These are phyloP conservation scores for Amblyjoppa fuscipennis DNA, from an alignment of 2,888 invertebrate genomes.

Conservation along the genomic window DNA sequence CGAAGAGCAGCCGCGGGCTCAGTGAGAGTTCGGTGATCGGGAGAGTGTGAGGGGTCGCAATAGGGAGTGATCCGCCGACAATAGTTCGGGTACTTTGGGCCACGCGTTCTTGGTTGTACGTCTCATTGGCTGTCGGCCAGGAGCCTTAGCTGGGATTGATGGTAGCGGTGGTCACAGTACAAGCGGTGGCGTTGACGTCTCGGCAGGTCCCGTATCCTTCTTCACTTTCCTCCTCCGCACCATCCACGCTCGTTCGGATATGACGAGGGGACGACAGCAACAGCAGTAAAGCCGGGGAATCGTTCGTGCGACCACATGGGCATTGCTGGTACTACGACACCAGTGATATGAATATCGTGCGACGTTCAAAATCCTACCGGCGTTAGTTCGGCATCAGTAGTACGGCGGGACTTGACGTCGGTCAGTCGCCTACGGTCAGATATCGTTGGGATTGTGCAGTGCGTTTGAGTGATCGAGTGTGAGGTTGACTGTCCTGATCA, in stretches of 20 bases:
- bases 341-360: slow-evolving; percentile 7
- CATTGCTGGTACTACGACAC: not conserved
- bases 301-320: slow-evolving; percentile 44
- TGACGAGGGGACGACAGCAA: slow-evolving; percentile 37
- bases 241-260: slow-evolving; percentile 11
- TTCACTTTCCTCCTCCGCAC: not conserved
- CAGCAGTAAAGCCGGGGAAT: slow-evolving; percentile 17
- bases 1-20: slow-evolving; percentile 10
- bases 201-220: slow-evolving; percentile 36
- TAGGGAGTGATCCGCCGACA: slow-evolving; percentile 38
- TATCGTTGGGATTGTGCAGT: slow-evolving; percentile 24
- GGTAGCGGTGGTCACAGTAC: slow-evolving; percentile 49
- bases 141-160: slow-evolving; percentile 53
- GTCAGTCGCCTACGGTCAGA: not conserved
- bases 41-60: slow-evolving; percentile 37
- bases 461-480: slow-evolving; percentile 25
- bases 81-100: slow-evolving; percentile 55
- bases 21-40: slow-evolving; percentile 22
- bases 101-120: slow-evolving; percentile 58
- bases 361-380: slow-evolving; percentile 23
- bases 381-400: slow-evolving; percentile 3
- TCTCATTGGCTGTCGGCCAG: slow-evolving; percentile 69
- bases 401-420: not conserved
- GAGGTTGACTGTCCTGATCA: slow-evolving; percentile 26
- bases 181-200: slow-evolving; percentile 60